Evolutionary conservation across 2,113 vertebrate species (phyloP).

Genomic region (Gyps fulvus): DNA sequence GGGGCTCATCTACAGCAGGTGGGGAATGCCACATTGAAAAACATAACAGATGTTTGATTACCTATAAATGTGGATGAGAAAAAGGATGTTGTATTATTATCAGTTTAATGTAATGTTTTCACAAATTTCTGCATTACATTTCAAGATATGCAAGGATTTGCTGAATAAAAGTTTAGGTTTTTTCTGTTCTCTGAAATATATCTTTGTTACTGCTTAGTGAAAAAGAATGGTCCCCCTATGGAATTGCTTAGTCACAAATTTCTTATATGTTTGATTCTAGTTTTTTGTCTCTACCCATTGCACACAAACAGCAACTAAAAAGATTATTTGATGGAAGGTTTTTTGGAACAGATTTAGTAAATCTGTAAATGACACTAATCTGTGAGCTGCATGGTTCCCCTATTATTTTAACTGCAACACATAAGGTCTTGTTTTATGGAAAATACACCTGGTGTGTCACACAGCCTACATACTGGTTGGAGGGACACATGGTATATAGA

Average conservation of each 20-base stretch:
- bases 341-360: not conserved
- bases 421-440: not conserved
- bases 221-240: accelerated
- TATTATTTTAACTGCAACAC: not conserved
- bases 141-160: not conserved
- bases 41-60: not conserved
- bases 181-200: not conserved
- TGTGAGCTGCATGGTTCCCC: not conserved
- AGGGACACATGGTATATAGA: not conserved
- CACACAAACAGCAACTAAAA: not conserved
- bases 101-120: not conserved
- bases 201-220: not conserved
- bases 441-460: not conserved
- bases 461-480: not conserved
- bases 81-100: not conserved
- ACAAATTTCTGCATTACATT: not conserved
- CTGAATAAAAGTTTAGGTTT: not conserved
- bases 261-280: accelerated
- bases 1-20: not conserved
- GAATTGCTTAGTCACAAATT: not conserved
- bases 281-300: not conserved
- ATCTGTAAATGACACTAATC: not conserved
- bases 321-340: not conserved
- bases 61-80: not conserved
- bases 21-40: not conserved